These are phyloP conservation scores for Hyposoter didymator DNA, from an alignment of 2,888 invertebrate genomes.

Conservation along the genomic window DNA sequence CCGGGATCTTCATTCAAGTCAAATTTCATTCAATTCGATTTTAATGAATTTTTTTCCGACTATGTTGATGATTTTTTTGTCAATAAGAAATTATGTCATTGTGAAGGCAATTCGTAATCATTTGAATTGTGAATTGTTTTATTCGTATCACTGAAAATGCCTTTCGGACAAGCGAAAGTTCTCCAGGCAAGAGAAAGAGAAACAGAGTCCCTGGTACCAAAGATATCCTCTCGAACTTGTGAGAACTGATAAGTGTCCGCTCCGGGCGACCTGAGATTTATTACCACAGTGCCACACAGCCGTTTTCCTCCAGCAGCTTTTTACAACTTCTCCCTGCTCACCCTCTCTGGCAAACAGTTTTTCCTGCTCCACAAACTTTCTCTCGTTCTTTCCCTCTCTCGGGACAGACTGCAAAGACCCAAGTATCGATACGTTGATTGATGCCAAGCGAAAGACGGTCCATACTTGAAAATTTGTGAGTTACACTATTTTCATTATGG, in stretches of 20 bases:
- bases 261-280: conserved; percentile 82
- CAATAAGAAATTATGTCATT: background rate
- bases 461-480: background rate
- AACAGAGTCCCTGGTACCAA: conserved; percentile 37
- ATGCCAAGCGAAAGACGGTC: background rate
- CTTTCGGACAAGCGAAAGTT: background rate
- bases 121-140: background rate
- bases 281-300: conserved; percentile 69
- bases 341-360: conserved; percentile 29
- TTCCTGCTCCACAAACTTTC: conserved; percentile 65
- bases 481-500: background rate
- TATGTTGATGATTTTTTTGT: background rate
- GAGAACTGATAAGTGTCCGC: conserved; percentile 82
- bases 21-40: background rate
- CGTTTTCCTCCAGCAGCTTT: conserved; percentile 47
- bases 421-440: conserved; percentile 32
- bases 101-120: background rate
- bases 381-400: conserved; percentile 36
- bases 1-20: too few species aligned
- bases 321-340: conserved; percentile 19
- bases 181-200: conserved; percentile 14
- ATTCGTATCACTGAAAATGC: conserved; percentile 3
- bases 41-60: background rate
- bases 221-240: conserved; percentile 64
- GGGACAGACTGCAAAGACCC: conserved; percentile 6